Base-by-base conservation (phyloP, 2,113 vertebrate genomes). In the Equus przewalskii region DNA sequence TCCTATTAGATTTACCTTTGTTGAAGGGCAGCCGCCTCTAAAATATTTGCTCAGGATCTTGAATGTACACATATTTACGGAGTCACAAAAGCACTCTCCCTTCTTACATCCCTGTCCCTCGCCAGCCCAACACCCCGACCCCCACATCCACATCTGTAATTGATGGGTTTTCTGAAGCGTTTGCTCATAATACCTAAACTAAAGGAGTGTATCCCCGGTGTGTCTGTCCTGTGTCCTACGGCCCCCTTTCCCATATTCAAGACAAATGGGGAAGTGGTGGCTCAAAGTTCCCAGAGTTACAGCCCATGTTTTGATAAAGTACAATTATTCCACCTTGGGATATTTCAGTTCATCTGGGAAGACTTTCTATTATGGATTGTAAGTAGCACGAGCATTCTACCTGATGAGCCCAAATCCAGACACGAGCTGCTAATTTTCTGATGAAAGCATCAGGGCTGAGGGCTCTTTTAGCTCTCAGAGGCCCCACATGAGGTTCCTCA, bases 351-450 rank as follows among this genome's bases (percentile, higher is more conserved):
- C 72, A 92, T 96, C 90, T 10, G n/a, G 56, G 95, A 96, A 98
- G 87, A 97, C 78, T 88, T 93, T 56, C 85, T 94, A 78, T 97
- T 95, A 96, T 88, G 95, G 96, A 97, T 93, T 89, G 87, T 62
- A 85, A 98, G 96, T 91, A 96, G 93, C 96, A 82, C 93, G 94
- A 98, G 81, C 93, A 95, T 90, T 93, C 70, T 98, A 95, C 92
- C 76, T 51, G 14, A 94, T 96, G 82, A 91, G n/a, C 85, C 92
- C 93, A 98, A 98, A 97, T 96, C 96, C 67, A 97, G 86, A 92
- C 96, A 97, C 16, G 82, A 93, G 70, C 81, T 98, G 64, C 89
- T 96, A 80, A 97, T 98, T 98, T 98, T 96, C 96, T 98, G 56
- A 88, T 96, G 96, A 98, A 98, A 90, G 91, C 88, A 69, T 69